These are phyloP conservation scores for Agelaius tricolor DNA, from an alignment of 2,113 vertebrate genomes.

Conservation along the genomic window DNA sequence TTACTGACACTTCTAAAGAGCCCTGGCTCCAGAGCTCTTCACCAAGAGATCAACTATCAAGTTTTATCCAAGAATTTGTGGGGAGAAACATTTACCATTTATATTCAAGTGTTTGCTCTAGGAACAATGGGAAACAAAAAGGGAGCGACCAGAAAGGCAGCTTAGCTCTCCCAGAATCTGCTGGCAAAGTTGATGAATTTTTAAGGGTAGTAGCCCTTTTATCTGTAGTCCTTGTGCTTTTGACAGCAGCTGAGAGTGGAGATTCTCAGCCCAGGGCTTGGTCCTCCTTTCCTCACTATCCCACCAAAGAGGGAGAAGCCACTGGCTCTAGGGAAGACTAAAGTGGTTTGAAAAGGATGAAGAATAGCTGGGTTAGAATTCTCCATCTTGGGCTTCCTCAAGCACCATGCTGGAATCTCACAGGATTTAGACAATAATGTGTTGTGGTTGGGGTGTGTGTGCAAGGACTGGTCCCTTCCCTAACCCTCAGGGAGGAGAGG, in stretches of 20 bases:
- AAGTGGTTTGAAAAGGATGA: neutral
- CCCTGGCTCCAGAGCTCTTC: neutral
- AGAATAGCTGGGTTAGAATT: neutral
- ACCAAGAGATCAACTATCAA: neutral
- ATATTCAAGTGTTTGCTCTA: neutral
- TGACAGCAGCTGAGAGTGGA: neutral
- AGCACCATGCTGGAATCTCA: neutral
- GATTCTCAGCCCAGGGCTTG: neutral
- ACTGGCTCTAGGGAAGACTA: neutral
- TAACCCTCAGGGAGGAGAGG: neutral
- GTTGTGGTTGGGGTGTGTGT: fast-evolving
- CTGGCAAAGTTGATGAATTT: neutral
- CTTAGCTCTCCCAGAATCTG: neutral
- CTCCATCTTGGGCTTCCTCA: neutral
- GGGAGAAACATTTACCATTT: neutral
- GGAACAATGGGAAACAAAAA: neutral
- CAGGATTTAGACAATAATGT: neutral
- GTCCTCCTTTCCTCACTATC: neutral
- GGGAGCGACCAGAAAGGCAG: neutral
- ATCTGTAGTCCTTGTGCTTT: neutral
- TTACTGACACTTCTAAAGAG: neutral
- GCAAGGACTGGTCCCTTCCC: neutral
- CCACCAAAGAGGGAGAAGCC: neutral
- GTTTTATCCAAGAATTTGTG: neutral
- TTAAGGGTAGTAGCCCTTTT: neutral